Evolutionary conservation across 2,113 vertebrate species (phyloP).

Genomic region (Leiothrix lutea): DNA sequence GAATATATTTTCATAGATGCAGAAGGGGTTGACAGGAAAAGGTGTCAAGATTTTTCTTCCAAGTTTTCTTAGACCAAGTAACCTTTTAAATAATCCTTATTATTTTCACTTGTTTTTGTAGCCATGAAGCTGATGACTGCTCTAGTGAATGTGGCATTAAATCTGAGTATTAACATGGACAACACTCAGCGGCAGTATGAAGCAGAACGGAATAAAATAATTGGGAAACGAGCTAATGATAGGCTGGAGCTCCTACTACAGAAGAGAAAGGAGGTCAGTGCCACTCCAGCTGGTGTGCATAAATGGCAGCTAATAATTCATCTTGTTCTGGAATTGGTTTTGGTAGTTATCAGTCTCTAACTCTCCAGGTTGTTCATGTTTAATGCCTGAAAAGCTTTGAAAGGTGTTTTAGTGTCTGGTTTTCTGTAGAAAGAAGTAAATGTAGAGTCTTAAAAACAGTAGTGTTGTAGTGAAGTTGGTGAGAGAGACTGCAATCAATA

Average conservation of each 20-base stretch:
- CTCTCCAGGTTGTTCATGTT: neutral
- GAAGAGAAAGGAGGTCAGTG: conserved; percentile 95
- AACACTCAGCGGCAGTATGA: conserved; percentile 98
- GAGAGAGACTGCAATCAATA: neutral
- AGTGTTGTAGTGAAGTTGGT: neutral
- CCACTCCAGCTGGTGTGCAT: neutral
- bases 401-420: neutral
- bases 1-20: neutral
- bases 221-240: conserved; percentile 96
- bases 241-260: conserved; percentile 93
- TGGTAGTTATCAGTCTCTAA: neutral
- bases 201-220: conserved; percentile 95
- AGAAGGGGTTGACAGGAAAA: neutral
- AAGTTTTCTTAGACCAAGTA: neutral
- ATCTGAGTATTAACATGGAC: conserved; percentile 99
- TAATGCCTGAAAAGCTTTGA: neutral
- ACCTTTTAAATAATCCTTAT: neutral
- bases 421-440: neutral
- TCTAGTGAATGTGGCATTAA: conserved; percentile 98
- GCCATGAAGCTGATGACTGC: conserved; percentile 99
- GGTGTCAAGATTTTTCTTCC: neutral
- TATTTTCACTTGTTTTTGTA: conserved; percentile 48
- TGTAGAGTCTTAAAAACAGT: neutral
- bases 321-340: neutral
- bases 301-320: neutral